A percentile compares a stretch with the other conserved stretches of the same genome.
Conservation (phyloP, 2,888 invertebrate species). For the Hylaea fasciaria region DNA sequence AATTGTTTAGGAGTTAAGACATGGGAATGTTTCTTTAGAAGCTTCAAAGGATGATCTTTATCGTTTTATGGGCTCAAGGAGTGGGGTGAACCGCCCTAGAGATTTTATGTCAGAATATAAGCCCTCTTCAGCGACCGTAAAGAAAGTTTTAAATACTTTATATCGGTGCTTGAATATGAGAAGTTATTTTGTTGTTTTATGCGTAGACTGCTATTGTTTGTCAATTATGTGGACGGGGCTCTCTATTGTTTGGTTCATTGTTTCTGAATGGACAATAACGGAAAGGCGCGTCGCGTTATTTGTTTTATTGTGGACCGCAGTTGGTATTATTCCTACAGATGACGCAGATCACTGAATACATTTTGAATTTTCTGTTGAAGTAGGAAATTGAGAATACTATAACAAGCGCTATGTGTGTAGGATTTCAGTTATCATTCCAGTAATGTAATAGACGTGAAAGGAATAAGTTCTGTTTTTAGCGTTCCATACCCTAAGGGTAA, state of each 20-base stretch:
- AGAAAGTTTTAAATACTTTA: slow-evolving; percentile 76
- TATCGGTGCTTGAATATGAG: slow-evolving; percentile 57
- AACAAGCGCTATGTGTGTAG: too few species aligned
- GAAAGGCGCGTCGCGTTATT: background rate
- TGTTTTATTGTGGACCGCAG: background rate
- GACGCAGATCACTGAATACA: background rate
- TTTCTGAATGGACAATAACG: slow-evolving; percentile 32
- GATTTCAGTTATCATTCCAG: too few species aligned
- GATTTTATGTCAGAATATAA: slow-evolving; percentile 72
- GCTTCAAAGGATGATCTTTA: slow-evolving; percentile 76
- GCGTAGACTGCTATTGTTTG: slow-evolving; percentile 52
- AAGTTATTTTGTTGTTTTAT: slow-evolving; percentile 50
- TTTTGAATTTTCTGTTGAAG: background rate
- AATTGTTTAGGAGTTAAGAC: slow-evolving; percentile 50
- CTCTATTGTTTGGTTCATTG: slow-evolving; percentile 57
- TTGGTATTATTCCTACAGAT: background rate
- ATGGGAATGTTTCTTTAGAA: slow-evolving; percentile 54
- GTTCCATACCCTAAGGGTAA: too few species aligned
- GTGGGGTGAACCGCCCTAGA: slow-evolving; percentile 59
- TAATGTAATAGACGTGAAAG: too few species aligned
- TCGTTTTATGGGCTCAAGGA: slow-evolving; percentile 71
- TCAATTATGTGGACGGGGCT: slow-evolving; percentile 42
- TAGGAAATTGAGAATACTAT: background rate
- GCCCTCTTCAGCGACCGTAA: slow-evolving; percentile 65
- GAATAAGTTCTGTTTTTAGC: too few species aligned